These are phyloP conservation scores for Galagoides demidoff DNA, from an alignment of 2,797 vertebrate species.

Conservation along the genomic window DNA sequence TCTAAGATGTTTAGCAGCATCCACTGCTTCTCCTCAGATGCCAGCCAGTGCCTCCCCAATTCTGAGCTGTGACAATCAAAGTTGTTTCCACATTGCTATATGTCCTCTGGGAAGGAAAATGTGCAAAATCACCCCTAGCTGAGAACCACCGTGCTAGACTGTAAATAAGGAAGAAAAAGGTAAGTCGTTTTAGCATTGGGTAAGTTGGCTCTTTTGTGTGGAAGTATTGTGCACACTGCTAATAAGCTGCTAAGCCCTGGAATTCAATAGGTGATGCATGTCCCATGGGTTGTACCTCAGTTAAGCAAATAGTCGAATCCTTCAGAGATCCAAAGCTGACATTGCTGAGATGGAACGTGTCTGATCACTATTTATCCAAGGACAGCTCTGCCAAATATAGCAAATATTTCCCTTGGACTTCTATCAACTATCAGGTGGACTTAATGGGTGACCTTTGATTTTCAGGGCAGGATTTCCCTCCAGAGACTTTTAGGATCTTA, in stretches of 20 bases:
- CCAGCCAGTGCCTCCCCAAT: not conserved
- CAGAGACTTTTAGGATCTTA: not conserved
- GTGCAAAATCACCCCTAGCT: not conserved
- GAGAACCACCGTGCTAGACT: not conserved
- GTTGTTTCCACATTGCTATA: not conserved
- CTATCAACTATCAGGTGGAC: not conserved
- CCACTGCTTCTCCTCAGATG: not conserved
- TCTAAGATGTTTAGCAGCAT: not conserved
- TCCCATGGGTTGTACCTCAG: conserved; percentile 19
- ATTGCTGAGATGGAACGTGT: conserved; percentile 27
- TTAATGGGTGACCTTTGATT: conserved; percentile 62
- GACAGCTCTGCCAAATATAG: conserved; percentile 26
- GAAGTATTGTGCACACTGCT: conserved; percentile 29
- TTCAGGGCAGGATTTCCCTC: conserved; percentile 25
- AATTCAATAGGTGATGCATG: conserved; percentile 56
- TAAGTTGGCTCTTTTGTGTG: not conserved
- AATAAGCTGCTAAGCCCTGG: conserved; percentile 44
- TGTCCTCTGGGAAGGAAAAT: not conserved
- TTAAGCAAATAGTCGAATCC: conserved; percentile 55
- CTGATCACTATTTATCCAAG: conserved; percentile 66
- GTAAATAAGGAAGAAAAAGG: conserved; percentile 1
- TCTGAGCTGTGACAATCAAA: not conserved
- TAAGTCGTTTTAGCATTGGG: not conserved
- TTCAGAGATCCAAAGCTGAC: conserved; percentile 57
- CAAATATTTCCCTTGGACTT: conserved; percentile 62